These are phyloP conservation scores for Druceiella hillmani DNA, from an alignment of 2,888 invertebrate genomes.

Conservation along the genomic window DNA sequence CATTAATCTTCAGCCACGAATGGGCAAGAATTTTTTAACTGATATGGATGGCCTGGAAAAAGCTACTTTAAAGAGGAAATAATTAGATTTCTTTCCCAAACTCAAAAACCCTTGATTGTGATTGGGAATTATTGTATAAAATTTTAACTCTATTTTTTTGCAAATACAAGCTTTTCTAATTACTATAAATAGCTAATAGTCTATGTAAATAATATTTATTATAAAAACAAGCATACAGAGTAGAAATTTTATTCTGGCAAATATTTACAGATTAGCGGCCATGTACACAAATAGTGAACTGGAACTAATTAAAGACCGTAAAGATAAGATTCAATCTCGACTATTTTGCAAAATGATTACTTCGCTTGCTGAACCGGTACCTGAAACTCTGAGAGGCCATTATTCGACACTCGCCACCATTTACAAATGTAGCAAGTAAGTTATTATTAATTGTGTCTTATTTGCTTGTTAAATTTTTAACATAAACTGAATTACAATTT, in stretches of 20 bases:
- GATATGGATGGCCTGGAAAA: no score
- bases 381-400: conserved; percentile 74
- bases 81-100: no score
- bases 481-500: neutral
- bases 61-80: no score
- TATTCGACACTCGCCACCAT: conserved; percentile 73
- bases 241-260: neutral
- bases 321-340: conserved; percentile 82
- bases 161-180: no score
- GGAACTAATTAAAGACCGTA: conserved; percentile 78
- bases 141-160: no score
- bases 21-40: no score
- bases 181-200: no score
- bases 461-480: conserved; percentile 2
- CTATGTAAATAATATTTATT: conserved; percentile 1
- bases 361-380: conserved; percentile 67
- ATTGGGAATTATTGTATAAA: no score
- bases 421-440: conserved; percentile 63
- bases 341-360: conserved; percentile 79
- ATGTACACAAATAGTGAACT: conserved; percentile 85
- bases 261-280: conserved; percentile 62
- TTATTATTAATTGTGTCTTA: conserved; percentile 8
- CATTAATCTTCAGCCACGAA: no score
- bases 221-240: neutral
- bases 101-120: no score